Evolutionary conservation across 2,113 vertebrate species (phyloP).

Genomic region (Eudorcas thomsonii): DNA sequence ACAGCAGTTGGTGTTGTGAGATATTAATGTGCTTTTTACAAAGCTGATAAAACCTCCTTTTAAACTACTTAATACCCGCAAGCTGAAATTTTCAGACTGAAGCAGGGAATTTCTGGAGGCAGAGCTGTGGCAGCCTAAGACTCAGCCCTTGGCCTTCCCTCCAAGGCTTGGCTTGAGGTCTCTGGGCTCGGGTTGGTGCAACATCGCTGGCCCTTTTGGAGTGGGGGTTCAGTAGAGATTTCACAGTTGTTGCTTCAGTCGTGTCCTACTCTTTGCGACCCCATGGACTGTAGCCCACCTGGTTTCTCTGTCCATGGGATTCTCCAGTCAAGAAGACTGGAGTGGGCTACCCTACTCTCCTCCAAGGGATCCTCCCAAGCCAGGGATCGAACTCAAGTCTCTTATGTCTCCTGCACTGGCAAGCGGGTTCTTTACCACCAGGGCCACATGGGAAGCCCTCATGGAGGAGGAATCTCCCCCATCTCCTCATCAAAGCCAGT

Average conservation of each 20-base stretch:
- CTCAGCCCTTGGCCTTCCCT: not conserved
- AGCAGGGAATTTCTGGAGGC: not conserved
- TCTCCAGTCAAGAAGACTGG: not conserved
- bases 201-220: not conserved
- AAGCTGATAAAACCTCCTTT: slow-evolving; percentile 49
- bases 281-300: not conserved
- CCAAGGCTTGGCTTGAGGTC: not conserved
- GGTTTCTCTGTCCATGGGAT: not conserved
- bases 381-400: not conserved
- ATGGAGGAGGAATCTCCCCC: not conserved
- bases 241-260: not conserved
- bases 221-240: not conserved
- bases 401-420: not conserved
- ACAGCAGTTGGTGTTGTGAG: slow-evolving; percentile 54
- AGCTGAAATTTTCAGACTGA: slow-evolving; percentile 18
- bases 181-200: accelerated
- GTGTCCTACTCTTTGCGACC: not conserved
- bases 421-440: not conserved
- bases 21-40: slow-evolving; percentile 61
- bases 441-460: not conserved
- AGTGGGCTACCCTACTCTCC: not conserved
- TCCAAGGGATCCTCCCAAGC: not conserved
- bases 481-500: not conserved
- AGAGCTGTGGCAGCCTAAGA: not conserved
- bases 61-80: slow-evolving; percentile 60